Conservation (phyloP, 2,113 vertebrate species). For the Dolichotis patagonum region DNA sequence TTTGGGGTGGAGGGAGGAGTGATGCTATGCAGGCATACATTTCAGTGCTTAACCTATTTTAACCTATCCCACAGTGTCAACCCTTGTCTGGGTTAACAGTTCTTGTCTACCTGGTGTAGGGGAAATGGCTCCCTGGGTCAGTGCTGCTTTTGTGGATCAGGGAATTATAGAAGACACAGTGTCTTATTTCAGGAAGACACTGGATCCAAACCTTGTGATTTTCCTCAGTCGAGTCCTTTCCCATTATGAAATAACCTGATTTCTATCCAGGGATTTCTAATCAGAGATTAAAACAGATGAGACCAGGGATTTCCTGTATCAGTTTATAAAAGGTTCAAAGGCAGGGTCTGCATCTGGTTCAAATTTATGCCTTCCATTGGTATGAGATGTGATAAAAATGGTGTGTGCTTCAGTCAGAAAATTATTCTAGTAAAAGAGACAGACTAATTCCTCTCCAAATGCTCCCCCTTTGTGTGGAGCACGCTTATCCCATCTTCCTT, state of each 20-base stretch:
- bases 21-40: neutral
- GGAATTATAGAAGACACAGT: neutral
- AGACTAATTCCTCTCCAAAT: neutral
- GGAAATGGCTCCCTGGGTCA: neutral
- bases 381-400: neutral
- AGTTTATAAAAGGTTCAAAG: neutral
- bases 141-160: neutral
- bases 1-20: neutral
- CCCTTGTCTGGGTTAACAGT: rapidly evolving
- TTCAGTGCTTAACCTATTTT: neutral
- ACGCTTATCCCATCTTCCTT: neutral
- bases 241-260: neutral
- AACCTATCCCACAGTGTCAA: no score
- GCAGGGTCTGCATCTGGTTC: neutral
- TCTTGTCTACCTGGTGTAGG: neutral
- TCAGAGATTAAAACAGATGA: neutral
- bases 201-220: neutral
- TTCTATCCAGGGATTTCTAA: neutral
- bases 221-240: neutral
- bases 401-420: neutral
- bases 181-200: conserved; percentile 12
- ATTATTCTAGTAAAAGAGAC: neutral
- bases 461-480: neutral
- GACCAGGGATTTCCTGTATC: neutral
- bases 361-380: neutral